phyloP scores from a whole-genome alignment of 2,888 invertebrate species.

The Myopa tessellatipennis region DNA sequence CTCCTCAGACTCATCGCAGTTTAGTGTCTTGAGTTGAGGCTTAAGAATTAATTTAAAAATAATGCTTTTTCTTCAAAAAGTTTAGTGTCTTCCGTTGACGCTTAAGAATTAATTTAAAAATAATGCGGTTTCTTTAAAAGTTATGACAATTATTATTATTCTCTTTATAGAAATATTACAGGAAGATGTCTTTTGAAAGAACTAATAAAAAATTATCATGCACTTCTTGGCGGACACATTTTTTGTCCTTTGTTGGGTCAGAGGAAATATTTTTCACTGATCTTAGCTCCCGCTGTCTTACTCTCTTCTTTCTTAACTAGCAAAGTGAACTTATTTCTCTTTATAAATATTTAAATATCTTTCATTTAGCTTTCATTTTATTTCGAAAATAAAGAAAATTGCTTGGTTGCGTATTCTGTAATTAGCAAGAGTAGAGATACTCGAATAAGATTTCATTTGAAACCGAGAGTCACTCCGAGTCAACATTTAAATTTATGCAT shows the following conservation, averaged over 20 bases:
- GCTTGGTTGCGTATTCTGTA: neutral
- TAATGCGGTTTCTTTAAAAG: neutral
- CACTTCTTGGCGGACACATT: too few relatives aligned
- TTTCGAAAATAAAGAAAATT: neutral
- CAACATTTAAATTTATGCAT: neutral
- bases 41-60: too few relatives aligned
- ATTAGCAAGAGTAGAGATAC: neutral
- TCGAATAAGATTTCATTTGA: neutral
- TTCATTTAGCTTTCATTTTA: neutral
- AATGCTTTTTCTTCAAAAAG: neutral
- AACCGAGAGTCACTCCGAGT: neutral
- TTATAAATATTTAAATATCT: too few relatives aligned
- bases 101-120: too few relatives aligned
- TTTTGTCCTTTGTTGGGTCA: too few relatives aligned
- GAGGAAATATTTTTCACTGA: too few relatives aligned
- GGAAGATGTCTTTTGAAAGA: neutral
- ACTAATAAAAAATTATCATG: neutral
- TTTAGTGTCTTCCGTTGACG: too few relatives aligned
- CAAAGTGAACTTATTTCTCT: too few relatives aligned
- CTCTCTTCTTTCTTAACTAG: too few relatives aligned
- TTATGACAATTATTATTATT: constrained; percentile 9
- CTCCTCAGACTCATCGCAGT: too few relatives aligned
- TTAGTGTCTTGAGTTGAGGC: too few relatives aligned
- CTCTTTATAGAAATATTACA: neutral
- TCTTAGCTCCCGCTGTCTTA: too few relatives aligned